Percentiles rank a stretch among this genome's conserved stretches.
Conservation (phyloP, 2,113 vertebrate species). For the Haemorhous mexicanus region DNA sequence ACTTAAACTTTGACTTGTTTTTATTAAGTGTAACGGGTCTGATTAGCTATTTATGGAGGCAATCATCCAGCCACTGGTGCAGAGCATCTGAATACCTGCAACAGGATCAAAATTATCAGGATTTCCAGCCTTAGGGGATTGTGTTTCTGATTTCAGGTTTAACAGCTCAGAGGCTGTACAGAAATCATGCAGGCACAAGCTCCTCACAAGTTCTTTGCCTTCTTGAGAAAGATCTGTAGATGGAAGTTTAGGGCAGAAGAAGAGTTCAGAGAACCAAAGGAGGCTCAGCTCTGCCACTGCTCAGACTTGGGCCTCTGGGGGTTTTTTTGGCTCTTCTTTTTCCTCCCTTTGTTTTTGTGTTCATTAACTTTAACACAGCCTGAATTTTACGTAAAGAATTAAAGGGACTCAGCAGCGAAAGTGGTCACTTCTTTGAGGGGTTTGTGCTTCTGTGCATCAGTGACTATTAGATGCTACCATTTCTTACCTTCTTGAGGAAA, state of each 20-base stretch:
- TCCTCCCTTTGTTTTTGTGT: background rate
- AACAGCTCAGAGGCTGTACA: background rate
- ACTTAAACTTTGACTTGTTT: background rate
- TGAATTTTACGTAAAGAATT: background rate
- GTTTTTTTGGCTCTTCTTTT: background rate
- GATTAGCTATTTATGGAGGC: background rate
- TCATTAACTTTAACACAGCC: background rate
- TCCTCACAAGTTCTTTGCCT: background rate
- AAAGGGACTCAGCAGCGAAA: background rate
- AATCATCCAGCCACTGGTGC: background rate
- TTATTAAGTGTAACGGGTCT: background rate
- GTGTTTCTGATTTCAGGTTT: background rate
- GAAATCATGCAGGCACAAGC: rapidly evolving
- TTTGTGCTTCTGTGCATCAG: background rate
- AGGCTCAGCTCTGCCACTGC: background rate
- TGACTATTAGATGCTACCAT: background rate
- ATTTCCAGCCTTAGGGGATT: background rate
- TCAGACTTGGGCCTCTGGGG: background rate
- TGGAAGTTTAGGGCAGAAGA: background rate
- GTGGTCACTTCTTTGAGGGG: background rate
- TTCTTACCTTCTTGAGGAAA: background rate
- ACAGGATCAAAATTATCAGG: background rate
- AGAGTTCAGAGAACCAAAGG: background rate
- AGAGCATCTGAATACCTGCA: background rate
- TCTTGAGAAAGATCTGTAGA: background rate